Percentiles rank a stretch among this genome's conserved stretches.
Conservation (phyloP, 2,797 vertebrate species). For the Falco concolor region DNA sequence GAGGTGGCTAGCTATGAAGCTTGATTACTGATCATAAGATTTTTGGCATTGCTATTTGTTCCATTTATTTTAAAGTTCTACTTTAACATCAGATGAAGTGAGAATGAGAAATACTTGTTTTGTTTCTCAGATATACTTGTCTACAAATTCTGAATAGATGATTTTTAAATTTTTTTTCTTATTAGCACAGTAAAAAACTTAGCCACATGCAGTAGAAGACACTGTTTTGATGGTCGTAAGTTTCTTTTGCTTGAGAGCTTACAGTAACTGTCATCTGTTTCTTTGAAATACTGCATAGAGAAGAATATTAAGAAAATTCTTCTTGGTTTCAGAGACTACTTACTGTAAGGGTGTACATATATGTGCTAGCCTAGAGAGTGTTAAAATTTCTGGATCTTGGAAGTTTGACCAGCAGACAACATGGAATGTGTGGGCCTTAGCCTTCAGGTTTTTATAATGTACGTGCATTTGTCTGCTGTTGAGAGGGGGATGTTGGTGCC, state of each 20-base stretch:
- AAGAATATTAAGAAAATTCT: neutral
- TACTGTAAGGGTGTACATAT: rapidly evolving
- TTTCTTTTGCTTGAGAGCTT: neutral
- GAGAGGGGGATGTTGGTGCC: neutral
- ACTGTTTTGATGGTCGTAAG: neutral
- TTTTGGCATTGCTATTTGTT: neutral
- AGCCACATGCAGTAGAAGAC: no score
- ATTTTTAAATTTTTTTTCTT: neutral
- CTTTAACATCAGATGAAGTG: neutral
- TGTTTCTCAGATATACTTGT: neutral
- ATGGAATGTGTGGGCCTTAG: neutral
- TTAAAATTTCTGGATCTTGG: neutral
- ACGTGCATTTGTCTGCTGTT: rapidly evolving
- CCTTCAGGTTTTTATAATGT: neutral
- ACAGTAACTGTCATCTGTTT: neutral
- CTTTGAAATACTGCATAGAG: neutral
- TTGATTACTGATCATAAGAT: rapidly evolving
- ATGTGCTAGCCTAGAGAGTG: neutral
- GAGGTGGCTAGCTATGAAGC: neutral
- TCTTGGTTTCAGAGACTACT: neutral
- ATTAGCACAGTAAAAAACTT: neutral
- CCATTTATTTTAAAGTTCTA: neutral
- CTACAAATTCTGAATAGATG: neutral
- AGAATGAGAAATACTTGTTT: neutral
- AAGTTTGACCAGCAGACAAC: neutral